phyloP scores from a whole-genome alignment of 2,797 vertebrate species.

The Arctocebus calabarensis region DNA sequence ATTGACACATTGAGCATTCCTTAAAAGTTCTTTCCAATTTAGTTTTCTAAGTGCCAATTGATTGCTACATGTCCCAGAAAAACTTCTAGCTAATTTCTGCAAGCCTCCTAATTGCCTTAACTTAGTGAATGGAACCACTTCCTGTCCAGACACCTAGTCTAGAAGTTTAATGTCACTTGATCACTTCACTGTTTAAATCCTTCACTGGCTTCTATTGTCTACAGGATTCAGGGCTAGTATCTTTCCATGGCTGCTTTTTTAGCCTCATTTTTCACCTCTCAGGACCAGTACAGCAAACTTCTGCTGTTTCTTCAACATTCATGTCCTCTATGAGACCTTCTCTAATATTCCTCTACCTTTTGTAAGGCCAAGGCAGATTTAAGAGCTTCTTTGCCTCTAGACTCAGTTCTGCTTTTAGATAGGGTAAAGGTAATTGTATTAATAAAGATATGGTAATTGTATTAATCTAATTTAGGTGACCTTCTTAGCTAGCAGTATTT shows the following conservation, averaged over 20 bases:
- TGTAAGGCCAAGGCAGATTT: conserved; percentile 5
- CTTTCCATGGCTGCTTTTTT: not conserved
- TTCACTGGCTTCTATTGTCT: not conserved
- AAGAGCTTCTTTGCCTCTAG: not conserved
- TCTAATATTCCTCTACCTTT: not conserved
- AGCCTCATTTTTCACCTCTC: not conserved
- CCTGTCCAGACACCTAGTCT: not conserved
- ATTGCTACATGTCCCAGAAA: not conserved
- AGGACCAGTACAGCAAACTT: not conserved
- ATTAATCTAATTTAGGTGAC: not conserved
- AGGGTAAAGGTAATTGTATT: too few relatives aligned
- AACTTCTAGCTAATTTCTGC: not conserved
- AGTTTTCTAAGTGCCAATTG: not conserved
- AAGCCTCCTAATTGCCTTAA: not conserved
- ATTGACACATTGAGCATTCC: not conserved
- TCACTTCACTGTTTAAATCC: not conserved
- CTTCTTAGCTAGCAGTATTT: not conserved
- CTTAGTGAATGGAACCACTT: not conserved
- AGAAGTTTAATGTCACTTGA: not conserved
- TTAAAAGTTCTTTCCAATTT: not conserved
- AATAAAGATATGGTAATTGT: too few relatives aligned
- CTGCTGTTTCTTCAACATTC: not conserved
- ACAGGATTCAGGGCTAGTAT: not conserved
- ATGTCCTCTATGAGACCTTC: not conserved
- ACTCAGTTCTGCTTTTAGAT: conserved; percentile 1